Evolutionary conservation across 2,888 invertebrate species (phyloP).

Genomic region (Drosophila basisetae): DNA sequence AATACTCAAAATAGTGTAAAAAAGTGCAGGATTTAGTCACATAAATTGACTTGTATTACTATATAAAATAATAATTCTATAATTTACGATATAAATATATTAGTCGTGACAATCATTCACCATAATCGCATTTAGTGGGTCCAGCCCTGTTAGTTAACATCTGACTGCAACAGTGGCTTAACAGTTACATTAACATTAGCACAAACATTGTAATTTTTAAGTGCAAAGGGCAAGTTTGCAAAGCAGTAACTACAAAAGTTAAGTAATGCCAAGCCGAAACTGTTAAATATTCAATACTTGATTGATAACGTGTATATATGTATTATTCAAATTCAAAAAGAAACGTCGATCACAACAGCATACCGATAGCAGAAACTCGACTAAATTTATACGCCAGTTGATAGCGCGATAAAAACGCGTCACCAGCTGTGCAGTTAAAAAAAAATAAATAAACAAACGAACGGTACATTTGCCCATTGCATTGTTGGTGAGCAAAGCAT

Average conservation of each 20-base stretch:
- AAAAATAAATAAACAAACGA: conserved; percentile 3
- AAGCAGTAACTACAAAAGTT: conserved; percentile 11
- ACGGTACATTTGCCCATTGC: conserved; percentile 13
- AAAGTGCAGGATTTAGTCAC: background rate
- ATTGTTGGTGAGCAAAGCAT: conserved; percentile 21
- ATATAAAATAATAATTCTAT: background rate
- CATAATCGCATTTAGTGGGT: background rate
- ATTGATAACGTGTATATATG: conserved; percentile 8
- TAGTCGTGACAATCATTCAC: background rate
- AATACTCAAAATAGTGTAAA: background rate
- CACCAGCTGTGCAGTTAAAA: conserved; percentile 40
- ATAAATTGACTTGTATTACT: background rate
- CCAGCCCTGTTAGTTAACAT: conserved; percentile 41
- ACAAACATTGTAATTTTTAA: conserved; percentile 26
- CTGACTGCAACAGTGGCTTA: conserved; percentile 10
- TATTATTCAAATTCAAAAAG: background rate
- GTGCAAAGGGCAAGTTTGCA: conserved; percentile 1
- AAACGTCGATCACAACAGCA: background rate
- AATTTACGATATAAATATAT: background rate
- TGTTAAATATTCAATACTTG: conserved; percentile 1
- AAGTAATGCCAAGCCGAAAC: conserved; percentile 16
- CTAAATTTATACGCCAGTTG: conserved; percentile 24
- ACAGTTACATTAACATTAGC: conserved; percentile 18
- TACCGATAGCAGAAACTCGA: conserved; percentile 4
- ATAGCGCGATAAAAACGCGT: conserved; percentile 32